Conservation (phyloP, 2,888 invertebrate species). For the Exocentrus adspersus region DNA sequence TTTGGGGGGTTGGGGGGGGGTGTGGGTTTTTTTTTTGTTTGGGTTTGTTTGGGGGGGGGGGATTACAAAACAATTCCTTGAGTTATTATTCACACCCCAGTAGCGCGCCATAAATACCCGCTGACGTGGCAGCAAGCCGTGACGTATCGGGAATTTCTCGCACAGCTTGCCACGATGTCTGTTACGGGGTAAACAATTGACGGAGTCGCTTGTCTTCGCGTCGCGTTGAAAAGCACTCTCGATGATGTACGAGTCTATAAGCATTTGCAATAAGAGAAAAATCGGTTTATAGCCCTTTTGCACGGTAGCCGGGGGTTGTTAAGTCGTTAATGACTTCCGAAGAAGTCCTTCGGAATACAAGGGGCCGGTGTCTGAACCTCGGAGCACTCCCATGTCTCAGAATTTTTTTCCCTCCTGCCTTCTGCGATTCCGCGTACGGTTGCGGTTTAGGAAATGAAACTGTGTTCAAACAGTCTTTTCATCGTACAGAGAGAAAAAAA, state of each 20-base stretch:
- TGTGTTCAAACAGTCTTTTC: too few relatives aligned
- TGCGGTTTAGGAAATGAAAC: too few relatives aligned
- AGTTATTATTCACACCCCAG: too few relatives aligned
- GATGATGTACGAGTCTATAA: not conserved
- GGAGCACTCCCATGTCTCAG: not conserved
- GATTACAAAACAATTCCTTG: too few relatives aligned
- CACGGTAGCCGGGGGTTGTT: not conserved
- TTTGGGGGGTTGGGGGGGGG: too few relatives aligned
- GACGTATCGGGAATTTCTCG: conserved; percentile 35
- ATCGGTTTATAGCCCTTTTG: not conserved
- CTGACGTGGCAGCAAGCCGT: conserved; percentile 18
- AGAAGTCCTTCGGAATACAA: not conserved
- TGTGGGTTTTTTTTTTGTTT: too few relatives aligned
- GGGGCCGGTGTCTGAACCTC: not conserved
- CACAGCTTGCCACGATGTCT: conserved; percentile 29
- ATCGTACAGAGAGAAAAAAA: too few relatives aligned
- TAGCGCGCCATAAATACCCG: not conserved
- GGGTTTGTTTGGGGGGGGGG: too few relatives aligned
- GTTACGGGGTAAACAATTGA: conserved; percentile 31
- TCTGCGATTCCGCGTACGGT: too few relatives aligned
- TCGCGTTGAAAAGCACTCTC: not conserved
- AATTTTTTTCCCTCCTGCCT: too few relatives aligned
- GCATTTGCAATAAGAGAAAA: not conserved
- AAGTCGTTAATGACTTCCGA: not conserved
- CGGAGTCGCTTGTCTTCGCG: not conserved